phyloP scores from a whole-genome alignment of 2,888 invertebrate species.

The Coecobrya sp. region DNA sequence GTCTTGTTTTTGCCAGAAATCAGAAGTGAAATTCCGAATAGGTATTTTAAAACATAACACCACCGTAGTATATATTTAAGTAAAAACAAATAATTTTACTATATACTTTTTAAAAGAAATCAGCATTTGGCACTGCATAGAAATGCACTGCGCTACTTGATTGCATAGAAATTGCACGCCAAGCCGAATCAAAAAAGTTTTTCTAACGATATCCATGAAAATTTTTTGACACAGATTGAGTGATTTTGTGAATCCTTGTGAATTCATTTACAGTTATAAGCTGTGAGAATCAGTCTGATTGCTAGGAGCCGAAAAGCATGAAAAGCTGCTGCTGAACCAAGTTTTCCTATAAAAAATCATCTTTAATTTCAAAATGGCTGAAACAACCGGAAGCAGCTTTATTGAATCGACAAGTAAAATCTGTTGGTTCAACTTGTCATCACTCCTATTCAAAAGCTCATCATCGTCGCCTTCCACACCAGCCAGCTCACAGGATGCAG shows the following conservation, averaged over 20 bases:
- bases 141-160: too few species aligned
- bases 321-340: neutral
- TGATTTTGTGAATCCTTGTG: neutral
- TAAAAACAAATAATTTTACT: too few species aligned
- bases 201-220: neutral
- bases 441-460: conserved; percentile 51
- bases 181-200: neutral
- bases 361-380: conserved; percentile 46
- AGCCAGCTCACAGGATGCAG: neutral
- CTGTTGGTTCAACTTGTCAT: conserved; percentile 70
- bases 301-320: neutral
- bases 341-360: neutral
- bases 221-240: neutral
- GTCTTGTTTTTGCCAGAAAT: neutral
- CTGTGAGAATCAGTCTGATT: neutral
- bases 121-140: neutral
- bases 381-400: conserved; percentile 44
- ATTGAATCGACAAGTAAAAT: conserved; percentile 54
- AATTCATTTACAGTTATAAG: neutral
- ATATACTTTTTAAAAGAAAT: too few species aligned
- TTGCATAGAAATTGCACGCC: neutral
- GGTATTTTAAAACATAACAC: neutral
- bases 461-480: conserved; percentile 7
- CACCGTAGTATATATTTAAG: too few species aligned
- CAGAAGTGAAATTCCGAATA: neutral